These are phyloP conservation scores for Catocala sponsa DNA, from an alignment of 2,888 invertebrate genomes.

Conservation along the genomic window DNA sequence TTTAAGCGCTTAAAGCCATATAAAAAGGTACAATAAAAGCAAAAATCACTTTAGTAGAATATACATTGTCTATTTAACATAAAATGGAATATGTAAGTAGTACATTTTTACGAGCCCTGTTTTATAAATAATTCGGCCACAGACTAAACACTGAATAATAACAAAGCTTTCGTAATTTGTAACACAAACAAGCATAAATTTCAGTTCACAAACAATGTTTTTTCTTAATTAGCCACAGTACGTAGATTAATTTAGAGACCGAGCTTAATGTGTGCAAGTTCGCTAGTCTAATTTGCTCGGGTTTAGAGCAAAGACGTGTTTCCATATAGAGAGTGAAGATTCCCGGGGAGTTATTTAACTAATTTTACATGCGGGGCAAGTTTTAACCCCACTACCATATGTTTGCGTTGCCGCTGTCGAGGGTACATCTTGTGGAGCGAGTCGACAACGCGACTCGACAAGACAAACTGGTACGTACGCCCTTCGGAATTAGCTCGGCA, in stretches of 20 bases:
- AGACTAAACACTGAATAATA: conserved; percentile 39
- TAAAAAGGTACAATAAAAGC: neutral
- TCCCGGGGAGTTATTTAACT: conserved; percentile 79
- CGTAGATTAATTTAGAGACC: conserved; percentile 79
- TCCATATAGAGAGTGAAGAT: conserved; percentile 73
- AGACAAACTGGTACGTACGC: conserved; percentile 54
- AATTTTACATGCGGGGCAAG: conserved; percentile 82
- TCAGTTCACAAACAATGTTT: conserved; percentile 65
- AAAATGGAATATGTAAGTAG: neutral
- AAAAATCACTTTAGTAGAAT: too few relatives aligned
- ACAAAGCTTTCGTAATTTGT: conserved; percentile 42
- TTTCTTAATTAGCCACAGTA: conserved; percentile 73
- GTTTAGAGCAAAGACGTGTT: conserved; percentile 85
- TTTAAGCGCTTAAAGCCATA: neutral
- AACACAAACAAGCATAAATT: conserved; percentile 57
- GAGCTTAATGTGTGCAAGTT: conserved; percentile 74
- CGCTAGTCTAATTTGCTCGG: conserved; percentile 73
- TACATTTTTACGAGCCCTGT: neutral
- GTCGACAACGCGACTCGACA: conserved; percentile 51
- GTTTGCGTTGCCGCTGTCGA: conserved; percentile 71
- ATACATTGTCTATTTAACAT: neutral
- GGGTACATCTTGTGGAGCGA: conserved; percentile 54
- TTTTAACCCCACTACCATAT: conserved; percentile 78
- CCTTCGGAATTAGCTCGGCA: conserved; percentile 70
- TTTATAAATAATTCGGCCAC: conserved; percentile 27